Base-by-base conservation (phyloP, 2,797 vertebrate genomes). In the Etheostoma perlongum region DNA sequence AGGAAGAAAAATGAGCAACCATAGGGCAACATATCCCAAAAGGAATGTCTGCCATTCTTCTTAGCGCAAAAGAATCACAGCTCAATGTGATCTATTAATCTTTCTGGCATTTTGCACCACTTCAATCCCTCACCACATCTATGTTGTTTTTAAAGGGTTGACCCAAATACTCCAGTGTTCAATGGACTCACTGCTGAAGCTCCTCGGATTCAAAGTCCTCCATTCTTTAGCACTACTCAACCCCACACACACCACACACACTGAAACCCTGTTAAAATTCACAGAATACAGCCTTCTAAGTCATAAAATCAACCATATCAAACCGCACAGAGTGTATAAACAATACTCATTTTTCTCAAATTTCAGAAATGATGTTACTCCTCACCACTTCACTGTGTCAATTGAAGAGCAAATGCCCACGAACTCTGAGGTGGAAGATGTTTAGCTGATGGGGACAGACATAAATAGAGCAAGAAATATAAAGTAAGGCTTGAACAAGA, bases 81-180 rank as follows among this genome's bases (percentile, higher is more conserved):
- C 89, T 92, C 89, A 91, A 89, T 92, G 92, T 91, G 91, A 84
- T 93, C 80, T 68, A 80, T 87, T 94, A 94, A 95, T 94, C 93
- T 91, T 89, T 82, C 72, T 52, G 75, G 80, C 84, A 85, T 85
- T 78, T 64, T 68, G 72, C 78, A 58, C 74, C 83, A 85, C 76
- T 90, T 91, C 88, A 89, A 82, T 89, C 86, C 91, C 86, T 83
- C 82, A 85, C 78, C 66, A 78, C 78, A 89, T 88, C 79, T 84
- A 82, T 88, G 78, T 88, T 90, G 88, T 90, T 90, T 92, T 90
- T 93, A 87, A 88, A 86, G 84, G 80, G 70, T 80, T 94, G 93
- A 94, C 93, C 93, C 91, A 94, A 92, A 95, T 95, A 91, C 90
- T 87, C 84, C 66, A 79, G 81, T 88, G 76, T 88, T 92, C 83